A percentile compares a stretch with the other conserved stretches of the same genome.
Evolutionary conservation across 2,113 vertebrate species (phyloP).

Genomic region (Tylochromis polylepis): DNA sequence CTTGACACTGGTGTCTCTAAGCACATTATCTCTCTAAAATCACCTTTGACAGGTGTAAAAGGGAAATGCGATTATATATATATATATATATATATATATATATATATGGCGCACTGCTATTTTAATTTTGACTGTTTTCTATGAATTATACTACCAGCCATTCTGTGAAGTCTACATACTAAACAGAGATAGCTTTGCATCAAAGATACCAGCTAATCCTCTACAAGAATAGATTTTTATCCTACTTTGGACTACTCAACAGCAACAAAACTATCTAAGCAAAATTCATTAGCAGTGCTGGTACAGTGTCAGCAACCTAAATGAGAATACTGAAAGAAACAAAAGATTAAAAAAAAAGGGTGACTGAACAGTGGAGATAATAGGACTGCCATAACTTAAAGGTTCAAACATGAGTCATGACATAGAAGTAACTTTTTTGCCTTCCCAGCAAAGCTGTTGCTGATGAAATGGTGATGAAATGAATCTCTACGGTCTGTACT

Average conservation of each 20-base stretch:
- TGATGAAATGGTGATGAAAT: slow-evolving; percentile 56
- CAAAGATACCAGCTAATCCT: not conserved
- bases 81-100: too few relatives aligned
- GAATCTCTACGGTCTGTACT: not conserved
- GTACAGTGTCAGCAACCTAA: not conserved
- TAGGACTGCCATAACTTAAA: not conserved
- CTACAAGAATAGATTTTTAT: not conserved
- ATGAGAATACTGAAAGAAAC: not conserved
- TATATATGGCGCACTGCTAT: not conserved
- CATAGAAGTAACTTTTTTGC: slow-evolving; percentile 11
- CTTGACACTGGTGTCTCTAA: slow-evolving; percentile 27
- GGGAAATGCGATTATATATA: not conserved
- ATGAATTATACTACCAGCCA: not conserved
- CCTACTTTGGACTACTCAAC: not conserved
- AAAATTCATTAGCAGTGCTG: not conserved
- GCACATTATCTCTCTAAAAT: slow-evolving; percentile 41
- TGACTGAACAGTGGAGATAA: not conserved
- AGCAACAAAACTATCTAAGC: not conserved
- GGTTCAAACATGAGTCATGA: slow-evolving; percentile 7
- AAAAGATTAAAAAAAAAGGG: not conserved
- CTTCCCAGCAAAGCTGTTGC: slow-evolving; percentile 5
- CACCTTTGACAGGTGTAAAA: slow-evolving; percentile 24
- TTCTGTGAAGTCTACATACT: not conserved
- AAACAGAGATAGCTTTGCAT: not conserved
- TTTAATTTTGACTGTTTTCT: not conserved